Conservation (phyloP, 2,113 vertebrate species). For the Hymenochirus boettgeri region DNA sequence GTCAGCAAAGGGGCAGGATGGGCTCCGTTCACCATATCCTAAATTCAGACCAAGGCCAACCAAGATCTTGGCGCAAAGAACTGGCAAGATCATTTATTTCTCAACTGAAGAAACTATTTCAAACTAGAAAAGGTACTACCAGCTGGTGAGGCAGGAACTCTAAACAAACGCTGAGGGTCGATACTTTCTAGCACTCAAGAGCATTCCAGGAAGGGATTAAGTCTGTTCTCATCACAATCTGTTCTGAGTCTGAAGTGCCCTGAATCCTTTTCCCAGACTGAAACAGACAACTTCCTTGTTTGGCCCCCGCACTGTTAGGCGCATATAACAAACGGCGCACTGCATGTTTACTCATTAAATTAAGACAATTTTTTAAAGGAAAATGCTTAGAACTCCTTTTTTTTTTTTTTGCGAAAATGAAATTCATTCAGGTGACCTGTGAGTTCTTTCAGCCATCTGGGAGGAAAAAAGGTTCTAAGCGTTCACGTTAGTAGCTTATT, state of each 20-base stretch:
- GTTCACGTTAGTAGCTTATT: background rate
- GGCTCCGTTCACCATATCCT: no score
- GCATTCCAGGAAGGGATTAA: constrained; percentile 27
- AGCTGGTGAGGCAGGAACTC: constrained; percentile 59
- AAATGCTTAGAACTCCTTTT: no score
- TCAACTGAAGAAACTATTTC: no score
- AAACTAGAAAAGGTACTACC: no score
- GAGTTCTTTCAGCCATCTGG: background rate
- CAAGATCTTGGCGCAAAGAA: no score
- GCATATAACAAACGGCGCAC: background rate
- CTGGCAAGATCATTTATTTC: no score
- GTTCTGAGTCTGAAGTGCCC: constrained; percentile 45
- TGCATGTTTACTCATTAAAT: background rate
- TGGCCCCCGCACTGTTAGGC: background rate
- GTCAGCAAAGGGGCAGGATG: no score
- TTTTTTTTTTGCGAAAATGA: background rate
- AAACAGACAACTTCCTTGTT: constrained; percentile 5
- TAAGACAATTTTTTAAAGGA: no score
- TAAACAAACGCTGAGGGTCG: constrained; percentile 46
- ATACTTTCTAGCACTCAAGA: constrained; percentile 33
- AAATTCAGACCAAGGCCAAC: no score
- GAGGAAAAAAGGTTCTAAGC: background rate
- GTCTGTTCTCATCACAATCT: constrained; percentile 44
- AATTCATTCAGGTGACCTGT: background rate
- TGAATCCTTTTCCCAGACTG: constrained; percentile 9